Conservation (phyloP, 1,140 invertebrate genomes). For the Diuraphis noxia region DNA sequence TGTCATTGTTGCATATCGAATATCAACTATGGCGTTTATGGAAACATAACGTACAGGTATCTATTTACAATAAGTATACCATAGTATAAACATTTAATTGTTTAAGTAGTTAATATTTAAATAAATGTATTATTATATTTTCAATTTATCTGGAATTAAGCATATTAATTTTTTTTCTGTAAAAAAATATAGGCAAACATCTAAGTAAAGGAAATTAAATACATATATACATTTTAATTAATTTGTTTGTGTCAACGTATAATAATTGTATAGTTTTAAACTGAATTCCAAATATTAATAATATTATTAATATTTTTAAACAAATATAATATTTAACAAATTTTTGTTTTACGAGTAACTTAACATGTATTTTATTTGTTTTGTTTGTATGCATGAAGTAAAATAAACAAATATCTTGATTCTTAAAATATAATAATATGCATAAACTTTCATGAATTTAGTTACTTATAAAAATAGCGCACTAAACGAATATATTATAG, state of each 20-base stretch:
- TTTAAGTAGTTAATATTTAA: not conserved
- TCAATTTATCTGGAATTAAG: not conserved
- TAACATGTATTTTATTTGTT: not conserved
- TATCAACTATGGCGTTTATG: not conserved
- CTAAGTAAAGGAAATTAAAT: not conserved
- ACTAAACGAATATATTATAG: not conserved
- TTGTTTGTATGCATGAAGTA: not conserved
- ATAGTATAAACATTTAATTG: not conserved
- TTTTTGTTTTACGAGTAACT: not conserved
- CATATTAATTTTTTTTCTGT: not conserved
- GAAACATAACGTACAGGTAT: not conserved
- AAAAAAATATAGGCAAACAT: not conserved
- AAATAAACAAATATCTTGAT: not conserved
- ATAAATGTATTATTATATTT: too few species aligned
- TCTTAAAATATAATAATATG: not conserved
- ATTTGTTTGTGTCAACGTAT: not conserved
- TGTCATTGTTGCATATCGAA: not conserved
- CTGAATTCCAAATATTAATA: not conserved
- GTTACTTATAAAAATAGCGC: not conserved
- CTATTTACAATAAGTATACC: not conserved
- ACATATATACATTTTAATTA: not conserved
- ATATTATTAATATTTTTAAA: not conserved
- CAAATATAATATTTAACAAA: not conserved
- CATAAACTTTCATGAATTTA: not conserved
- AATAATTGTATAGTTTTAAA: not conserved